These are phyloP conservation scores for Lithophane leautieri DNA, from an alignment of 2,888 invertebrate species.

Conservation along the genomic window DNA sequence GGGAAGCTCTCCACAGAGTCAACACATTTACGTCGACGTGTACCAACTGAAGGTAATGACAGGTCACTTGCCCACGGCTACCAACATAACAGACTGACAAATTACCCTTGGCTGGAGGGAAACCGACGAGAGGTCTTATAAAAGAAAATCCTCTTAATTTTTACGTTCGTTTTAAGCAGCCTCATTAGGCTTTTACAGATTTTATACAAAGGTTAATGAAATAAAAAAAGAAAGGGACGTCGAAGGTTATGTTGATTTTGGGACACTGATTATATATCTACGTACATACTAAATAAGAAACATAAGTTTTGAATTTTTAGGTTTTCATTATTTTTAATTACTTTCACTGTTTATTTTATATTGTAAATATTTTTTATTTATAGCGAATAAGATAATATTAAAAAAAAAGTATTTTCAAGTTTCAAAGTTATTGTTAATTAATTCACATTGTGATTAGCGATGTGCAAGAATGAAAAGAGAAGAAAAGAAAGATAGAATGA, in stretches of 20 bases:
- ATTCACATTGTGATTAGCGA: background rate
- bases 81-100: conserved; percentile 49
- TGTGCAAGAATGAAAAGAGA: no score
- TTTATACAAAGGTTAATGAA: conserved; percentile 12
- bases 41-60: conserved; percentile 57
- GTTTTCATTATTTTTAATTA: no score
- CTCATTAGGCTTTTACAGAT: conserved; percentile 32
- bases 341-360: background rate
- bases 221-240: background rate
- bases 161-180: conserved; percentile 32
- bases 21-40: conserved; percentile 36
- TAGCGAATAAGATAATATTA: no score
- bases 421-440: background rate
- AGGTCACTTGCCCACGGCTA: conserved; percentile 49
- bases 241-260: background rate
- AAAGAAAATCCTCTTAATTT: conserved; percentile 30
- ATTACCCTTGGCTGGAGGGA: conserved; percentile 20
- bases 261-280: background rate
- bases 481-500: no score
- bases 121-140: conserved; percentile 1
- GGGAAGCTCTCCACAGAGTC: conserved; percentile 22
- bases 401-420: no score
- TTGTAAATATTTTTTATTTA: no score
- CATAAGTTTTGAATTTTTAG: background rate
- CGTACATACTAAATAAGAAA: background rate